Evolutionary conservation across 2,888 invertebrate species (phyloP).

Genomic region (Prenolepis imparis): DNA sequence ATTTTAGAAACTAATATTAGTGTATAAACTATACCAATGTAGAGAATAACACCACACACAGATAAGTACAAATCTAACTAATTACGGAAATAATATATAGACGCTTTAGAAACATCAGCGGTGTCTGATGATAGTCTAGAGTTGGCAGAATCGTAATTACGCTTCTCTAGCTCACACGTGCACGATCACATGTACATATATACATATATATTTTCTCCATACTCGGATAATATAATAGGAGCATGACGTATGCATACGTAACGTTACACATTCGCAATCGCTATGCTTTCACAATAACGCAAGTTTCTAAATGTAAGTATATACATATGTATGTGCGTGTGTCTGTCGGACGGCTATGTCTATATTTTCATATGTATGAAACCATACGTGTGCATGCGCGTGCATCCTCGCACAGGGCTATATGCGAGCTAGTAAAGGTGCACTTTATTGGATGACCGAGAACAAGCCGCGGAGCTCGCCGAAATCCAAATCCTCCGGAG

Average conservation of each 20-base stretch:
- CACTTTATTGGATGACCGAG: conserved; percentile 40
- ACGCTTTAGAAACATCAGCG: conserved; percentile 34
- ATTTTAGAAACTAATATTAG: conserved; percentile 13
- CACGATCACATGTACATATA: conserved; percentile 9
- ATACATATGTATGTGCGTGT: not conserved
- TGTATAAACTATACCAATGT: not conserved
- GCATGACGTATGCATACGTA: conserved; percentile 35
- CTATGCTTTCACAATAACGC: conserved; percentile 14
- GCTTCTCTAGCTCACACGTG: conserved; percentile 29
- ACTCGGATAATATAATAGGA: conserved; percentile 28
- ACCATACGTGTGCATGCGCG: conserved; percentile 15
- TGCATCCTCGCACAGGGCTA: conserved; percentile 4
- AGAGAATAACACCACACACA: not conserved
- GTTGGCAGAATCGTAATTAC: conserved; percentile 39
- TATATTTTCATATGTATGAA: conserved; percentile 3
- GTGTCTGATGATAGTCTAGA: conserved; percentile 45
- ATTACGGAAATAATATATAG: conserved; percentile 34
- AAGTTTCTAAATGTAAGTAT: conserved; percentile 29
- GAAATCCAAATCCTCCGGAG: conserved; percentile 73
- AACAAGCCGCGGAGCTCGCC: conserved; percentile 48
- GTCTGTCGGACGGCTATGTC: not conserved
- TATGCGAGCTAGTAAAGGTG: conserved; percentile 32
- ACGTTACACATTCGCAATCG: not conserved
- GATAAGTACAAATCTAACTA: conserved; percentile 41
- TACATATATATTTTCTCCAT: not conserved